Evolutionary conservation across 2,113 vertebrate genomes (phyloP), one percentile per base, ranked within the genome.

Genomic region (Salvelinus sp.): DNA sequence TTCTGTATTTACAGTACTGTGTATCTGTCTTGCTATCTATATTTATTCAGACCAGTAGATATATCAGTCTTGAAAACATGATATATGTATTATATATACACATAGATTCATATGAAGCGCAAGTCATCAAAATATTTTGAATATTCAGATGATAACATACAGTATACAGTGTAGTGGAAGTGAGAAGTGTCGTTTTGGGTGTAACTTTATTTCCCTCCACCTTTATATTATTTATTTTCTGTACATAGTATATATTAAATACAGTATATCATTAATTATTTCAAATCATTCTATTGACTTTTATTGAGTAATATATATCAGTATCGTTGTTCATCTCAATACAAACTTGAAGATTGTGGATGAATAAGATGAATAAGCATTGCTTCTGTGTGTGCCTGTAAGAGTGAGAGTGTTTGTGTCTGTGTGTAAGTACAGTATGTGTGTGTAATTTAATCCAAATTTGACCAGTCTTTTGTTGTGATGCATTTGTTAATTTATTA

Each of bases 201-300:
- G 81, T 79, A 86, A 60, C 88, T 84, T 87, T 88, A 44, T 74
- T 47, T 80, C 76, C 86, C 82, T 87, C 84, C 82, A 83, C 83
- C 81, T 85, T 58, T 76, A 76, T 79, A 74, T 83, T 76, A 66
- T 62, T 72, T 69, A 77, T 75, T 70, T 70, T 68, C 73, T 90
- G 89, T 91, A 90, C 75, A 91, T 88, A 86, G 79, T 60, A 68
- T 69, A 78, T 73, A 47, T 67, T 68, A 89, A 88, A 85, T 76
- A 44, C 77, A 77, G 78, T 84, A 84, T 82, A 86, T 77, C 18
- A 72, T 67, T 28, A 76, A 64, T 25, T 4, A 60, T 78, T 69
- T 73, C 70, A 82, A 71, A 50, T 81, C 28, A 74, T 70, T 76
- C 12, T 47, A 28, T 69, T 84, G 25, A 72, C 30, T 72, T 48